Evolutionary conservation across 1,140 invertebrate species (phyloP), one percentile per base, ranked within the genome.

Genomic region (Solenopsis invicta): DNA sequence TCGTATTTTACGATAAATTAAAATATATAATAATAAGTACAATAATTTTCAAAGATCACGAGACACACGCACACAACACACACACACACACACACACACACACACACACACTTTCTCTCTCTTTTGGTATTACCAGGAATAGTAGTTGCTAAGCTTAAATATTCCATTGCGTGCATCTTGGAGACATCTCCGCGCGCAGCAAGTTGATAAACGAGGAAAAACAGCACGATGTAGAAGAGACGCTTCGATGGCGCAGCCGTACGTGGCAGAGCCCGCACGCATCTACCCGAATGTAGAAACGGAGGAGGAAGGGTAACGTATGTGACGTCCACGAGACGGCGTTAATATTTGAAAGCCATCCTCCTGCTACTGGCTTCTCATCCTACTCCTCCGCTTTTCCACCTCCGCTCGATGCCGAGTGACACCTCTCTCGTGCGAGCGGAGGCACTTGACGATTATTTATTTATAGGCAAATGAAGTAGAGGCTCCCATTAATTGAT

Each of bases 391-490:
- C 52, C 77, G 72, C 78, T 90, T 78, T 86, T 80, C 82, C 87
- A 62, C 64, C 69, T 80, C 82, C 59, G 71, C 71, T 74, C 87
- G 54, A 76, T 87, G 89, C 86, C 90, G 90, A 91, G 90, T 87
- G 87, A 76, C 90, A 87, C 72, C 84, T 80, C 84, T 80, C 89
- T 91, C 87, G 87, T 88, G 86, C 89, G 77, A 90, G 89, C 88
- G 89, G 76, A 90, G 90, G 88, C 90, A 91, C 90, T 90, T 86
- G 77, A 90, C 88, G 86, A 94, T 95, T 95, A 95, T 95, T 94
- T 94, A 95, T 94, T 94, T 93, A 94, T 92, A 91, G 92, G 86
- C 90, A 94, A 95, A 94, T 94, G 93, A 94, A 95, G 94, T 93
- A 92, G 87, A 91, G 93, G 92, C 90, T 92, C 86, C 89, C 91